Base-by-base conservation (phyloP, 64 coral and sea anemone species). In the Porites lutea region DNA sequence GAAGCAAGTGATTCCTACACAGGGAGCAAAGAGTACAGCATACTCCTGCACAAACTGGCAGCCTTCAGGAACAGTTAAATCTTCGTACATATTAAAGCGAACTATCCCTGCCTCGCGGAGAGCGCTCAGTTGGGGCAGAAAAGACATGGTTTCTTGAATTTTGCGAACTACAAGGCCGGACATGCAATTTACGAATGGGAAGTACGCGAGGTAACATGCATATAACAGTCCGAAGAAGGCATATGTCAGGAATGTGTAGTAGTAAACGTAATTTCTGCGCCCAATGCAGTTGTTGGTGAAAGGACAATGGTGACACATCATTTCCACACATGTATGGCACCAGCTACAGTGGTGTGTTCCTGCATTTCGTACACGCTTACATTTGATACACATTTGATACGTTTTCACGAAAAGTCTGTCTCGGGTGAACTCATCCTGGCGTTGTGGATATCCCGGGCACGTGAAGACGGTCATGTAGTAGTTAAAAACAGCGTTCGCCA, bases 291-390 rank as follows among this genome's bases (percentile, higher is more conserved):
- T 99, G 72, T 99, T 99, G 5, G 97, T 99, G 63, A 99, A 99
- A 7, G 97, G 97, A 54, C 97, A 99, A 46, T 99, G 97, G 55
- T 99, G 97, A 52, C 97, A 99, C 97, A 99, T 99, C 97, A 99
- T 96, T 64, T 91, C 83, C 1, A 99, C 94, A 79, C 97, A 99
- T 10, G 71, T 94, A 13, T 93, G 50, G 49, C 97, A 99, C 91
- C 94, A 96, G 69, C 88, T 88, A 51, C 97, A 99, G 60, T 99
- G 97, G 66, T 99, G 97, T 8, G 97, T 96, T 19, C 94, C 97
- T 86, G 87, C 90, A 71, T 63, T 93, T 74, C 94, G 88, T 37
- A 99, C 88, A 52, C 92, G 88, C 22, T 86, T 77, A 59, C 97
- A 99, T 76, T 93, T 93, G 15, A 82, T 15, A n/a, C 97, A 99